These are phyloP conservation scores for Lasioglossum morio DNA, from an alignment of 2,888 invertebrate genomes.

Conservation along the genomic window DNA sequence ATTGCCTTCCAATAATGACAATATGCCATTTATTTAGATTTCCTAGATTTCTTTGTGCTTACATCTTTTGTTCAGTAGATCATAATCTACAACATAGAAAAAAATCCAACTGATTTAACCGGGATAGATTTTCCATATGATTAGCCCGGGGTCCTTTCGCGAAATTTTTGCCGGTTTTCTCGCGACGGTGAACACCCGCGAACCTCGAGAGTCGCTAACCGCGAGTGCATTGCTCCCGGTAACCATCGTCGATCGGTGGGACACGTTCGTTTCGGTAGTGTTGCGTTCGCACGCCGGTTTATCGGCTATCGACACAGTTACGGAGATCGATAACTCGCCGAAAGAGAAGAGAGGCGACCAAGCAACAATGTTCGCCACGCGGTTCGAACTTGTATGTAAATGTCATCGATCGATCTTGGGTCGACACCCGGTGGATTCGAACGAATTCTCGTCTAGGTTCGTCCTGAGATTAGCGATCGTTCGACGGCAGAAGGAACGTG, in stretches of 20 bases:
- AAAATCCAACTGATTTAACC: too few species aligned
- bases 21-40: too few species aligned
- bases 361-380: too few species aligned
- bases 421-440: not conserved
- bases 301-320: not conserved
- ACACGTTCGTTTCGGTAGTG: not conserved
- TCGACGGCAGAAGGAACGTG: not conserved
- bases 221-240: slow-evolving; percentile 6
- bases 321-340: not conserved
- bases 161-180: not conserved
- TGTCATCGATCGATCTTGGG: not conserved
- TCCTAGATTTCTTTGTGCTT: too few species aligned
- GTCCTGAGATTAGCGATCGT: not conserved
- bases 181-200: not conserved
- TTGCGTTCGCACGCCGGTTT: not conserved
- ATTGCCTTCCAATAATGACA: too few species aligned
- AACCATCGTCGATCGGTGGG: not conserved
- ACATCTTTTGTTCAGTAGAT: too few species aligned
- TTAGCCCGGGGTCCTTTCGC: too few species aligned
- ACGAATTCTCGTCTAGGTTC: too few species aligned
- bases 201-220: not conserved
- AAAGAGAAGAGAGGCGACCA: not conserved
- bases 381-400: not conserved
- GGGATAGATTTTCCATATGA: too few species aligned
- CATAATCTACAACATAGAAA: too few species aligned